phyloP scores from a whole-genome alignment of 2,888 invertebrate species.

The Spialia ferax region DNA sequence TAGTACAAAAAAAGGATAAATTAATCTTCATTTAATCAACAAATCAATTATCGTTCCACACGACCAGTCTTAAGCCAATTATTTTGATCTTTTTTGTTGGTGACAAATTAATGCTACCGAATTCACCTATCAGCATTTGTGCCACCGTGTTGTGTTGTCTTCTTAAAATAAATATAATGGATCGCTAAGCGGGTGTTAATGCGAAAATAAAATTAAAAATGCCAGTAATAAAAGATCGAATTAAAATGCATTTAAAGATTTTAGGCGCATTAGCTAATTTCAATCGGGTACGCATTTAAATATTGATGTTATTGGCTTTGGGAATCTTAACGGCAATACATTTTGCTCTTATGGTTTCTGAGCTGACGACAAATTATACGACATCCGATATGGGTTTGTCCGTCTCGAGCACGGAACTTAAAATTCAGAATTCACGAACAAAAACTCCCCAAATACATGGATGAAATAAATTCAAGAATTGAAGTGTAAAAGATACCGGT shows the following conservation, averaged over 20 bases:
- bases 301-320: conserved; percentile 17
- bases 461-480: conserved; percentile 39
- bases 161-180: conserved; percentile 16
- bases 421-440: conserved; percentile 44
- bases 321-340: conserved; percentile 10
- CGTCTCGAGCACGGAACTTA: conserved; percentile 32
- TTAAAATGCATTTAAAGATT: conserved; percentile 32
- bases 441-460: conserved; percentile 39
- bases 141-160: conserved; percentile 28
- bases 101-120: conserved; percentile 37
- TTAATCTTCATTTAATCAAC: conserved; percentile 9
- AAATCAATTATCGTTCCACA: conserved; percentile 20
- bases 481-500: conserved; percentile 7
- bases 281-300: conserved; percentile 28
- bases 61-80: conserved; percentile 22
- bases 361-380: conserved; percentile 44
- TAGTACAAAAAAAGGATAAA: neutral
- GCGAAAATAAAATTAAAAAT: conserved; percentile 24
- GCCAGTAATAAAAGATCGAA: conserved; percentile 28
- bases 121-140: conserved; percentile 26
- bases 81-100: conserved; percentile 35
- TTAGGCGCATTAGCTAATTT: conserved; percentile 31
- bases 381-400: conserved; percentile 32
- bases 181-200: conserved; percentile 23
- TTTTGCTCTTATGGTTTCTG: conserved; percentile 28